These are phyloP conservation scores for Meandrusa payeni DNA, from an alignment of 2,888 invertebrate genomes.

Conservation along the genomic window DNA sequence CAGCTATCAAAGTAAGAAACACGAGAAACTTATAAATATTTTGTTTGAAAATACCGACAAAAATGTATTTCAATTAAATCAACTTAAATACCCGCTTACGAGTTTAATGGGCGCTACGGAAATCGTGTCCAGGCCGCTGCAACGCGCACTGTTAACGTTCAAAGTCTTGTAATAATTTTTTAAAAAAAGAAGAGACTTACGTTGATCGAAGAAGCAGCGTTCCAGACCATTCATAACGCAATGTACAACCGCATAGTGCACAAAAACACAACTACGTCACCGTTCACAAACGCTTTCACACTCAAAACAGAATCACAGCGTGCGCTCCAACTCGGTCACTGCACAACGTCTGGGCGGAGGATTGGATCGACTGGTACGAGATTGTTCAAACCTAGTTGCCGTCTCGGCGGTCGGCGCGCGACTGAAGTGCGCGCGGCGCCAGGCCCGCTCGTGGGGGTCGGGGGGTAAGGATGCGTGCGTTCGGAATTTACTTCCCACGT, in stretches of 20 bases:
- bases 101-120: constrained; percentile 7
- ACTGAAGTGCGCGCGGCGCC: constrained; percentile 67
- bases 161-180: too few species aligned
- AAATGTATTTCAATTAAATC: too few species aligned
- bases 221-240: constrained; percentile 80
- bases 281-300: constrained; percentile 65
- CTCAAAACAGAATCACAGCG: constrained; percentile 74
- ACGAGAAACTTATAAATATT: too few species aligned
- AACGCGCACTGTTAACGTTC: constrained; percentile 20
- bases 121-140: constrained; percentile 26
- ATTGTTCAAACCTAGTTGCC: constrained; percentile 49
- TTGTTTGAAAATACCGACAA: too few species aligned
- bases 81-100: too few species aligned
- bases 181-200: constrained; percentile 56
- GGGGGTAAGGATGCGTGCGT: constrained; percentile 74
- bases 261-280: constrained; percentile 64
- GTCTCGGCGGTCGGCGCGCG: constrained; percentile 74
- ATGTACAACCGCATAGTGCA: constrained; percentile 75
- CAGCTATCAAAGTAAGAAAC: too few species aligned
- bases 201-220: constrained; percentile 80
- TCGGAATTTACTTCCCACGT: constrained; percentile 80
- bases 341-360: constrained; percentile 66
- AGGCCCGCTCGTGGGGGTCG: constrained; percentile 41
- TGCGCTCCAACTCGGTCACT: constrained; percentile 69
- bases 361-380: constrained; percentile 40